These are phyloP conservation scores for Cyprinodon variegatus DNA, from an alignment of 2,113 vertebrate species.

Conservation along the genomic window DNA sequence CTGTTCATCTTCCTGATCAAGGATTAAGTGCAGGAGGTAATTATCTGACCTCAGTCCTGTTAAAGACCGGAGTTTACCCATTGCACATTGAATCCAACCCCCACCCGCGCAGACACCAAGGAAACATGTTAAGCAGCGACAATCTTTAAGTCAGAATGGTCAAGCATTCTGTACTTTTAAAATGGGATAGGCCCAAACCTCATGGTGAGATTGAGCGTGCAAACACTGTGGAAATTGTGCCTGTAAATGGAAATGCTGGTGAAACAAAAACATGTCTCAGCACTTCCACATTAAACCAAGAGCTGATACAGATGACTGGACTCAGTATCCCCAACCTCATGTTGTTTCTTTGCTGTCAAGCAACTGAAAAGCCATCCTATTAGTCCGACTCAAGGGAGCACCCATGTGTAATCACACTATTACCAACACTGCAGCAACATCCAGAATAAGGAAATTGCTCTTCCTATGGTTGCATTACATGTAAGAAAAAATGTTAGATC, in stretches of 20 bases:
- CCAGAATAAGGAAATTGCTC: not conserved
- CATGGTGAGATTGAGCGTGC: not conserved
- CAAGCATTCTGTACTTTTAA: not conserved
- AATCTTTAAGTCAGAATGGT: not conserved
- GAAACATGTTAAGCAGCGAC: not conserved
- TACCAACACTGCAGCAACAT: not conserved
- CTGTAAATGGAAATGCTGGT: not conserved
- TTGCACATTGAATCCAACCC: not conserved
- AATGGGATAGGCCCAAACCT: not conserved
- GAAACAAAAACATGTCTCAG: not conserved
- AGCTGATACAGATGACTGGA: constrained; percentile 1
- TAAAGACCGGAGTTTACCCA: constrained; percentile 14
- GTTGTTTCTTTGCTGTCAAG: not conserved
- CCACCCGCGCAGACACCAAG: not conserved
- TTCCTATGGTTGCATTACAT: not conserved
- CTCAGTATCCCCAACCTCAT: not conserved
- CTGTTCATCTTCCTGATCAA: constrained; percentile 1
- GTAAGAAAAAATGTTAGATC: not conserved
- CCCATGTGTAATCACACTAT: not conserved
- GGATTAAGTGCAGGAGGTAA: constrained; percentile 37
- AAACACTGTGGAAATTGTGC: not conserved
- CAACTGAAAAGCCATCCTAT: not conserved
- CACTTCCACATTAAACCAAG: not conserved
- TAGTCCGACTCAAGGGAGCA: not conserved
- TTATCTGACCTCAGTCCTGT: constrained; percentile 48